Percentiles rank a stretch among this genome's conserved stretches.
These are phyloP conservation scores for Koerneria pararmatus DNA, from an alignment of 2,888 invertebrate species.

Conservation along the genomic window DNA sequence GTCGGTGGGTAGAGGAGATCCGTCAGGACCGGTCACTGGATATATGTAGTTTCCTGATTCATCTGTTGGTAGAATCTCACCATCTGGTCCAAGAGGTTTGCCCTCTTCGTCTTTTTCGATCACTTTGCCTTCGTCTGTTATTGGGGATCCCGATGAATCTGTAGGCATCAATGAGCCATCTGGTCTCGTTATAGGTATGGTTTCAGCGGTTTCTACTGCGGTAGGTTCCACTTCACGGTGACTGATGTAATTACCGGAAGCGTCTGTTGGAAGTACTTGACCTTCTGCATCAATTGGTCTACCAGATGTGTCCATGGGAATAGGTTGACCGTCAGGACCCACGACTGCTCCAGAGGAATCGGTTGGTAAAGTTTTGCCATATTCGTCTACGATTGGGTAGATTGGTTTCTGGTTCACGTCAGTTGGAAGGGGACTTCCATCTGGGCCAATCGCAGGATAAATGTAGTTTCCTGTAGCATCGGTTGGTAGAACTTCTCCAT, in stretches of 20 bases:
- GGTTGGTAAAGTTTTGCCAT: constrained; percentile 28
- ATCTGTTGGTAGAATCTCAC: constrained; percentile 16
- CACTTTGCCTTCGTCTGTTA: constrained; percentile 25
- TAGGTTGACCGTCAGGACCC: constrained; percentile 33
- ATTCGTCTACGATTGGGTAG: constrained; percentile 25
- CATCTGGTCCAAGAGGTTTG: constrained; percentile 13
- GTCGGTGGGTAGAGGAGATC: constrained; percentile 30
- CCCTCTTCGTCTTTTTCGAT: background rate
- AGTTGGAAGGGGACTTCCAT: constrained; percentile 25
- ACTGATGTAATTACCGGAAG: constrained; percentile 30
- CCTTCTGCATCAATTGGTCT: constrained; percentile 27
- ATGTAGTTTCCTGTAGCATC: too few relatives aligned
- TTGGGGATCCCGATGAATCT: constrained; percentile 7
- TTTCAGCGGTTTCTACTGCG: too few relatives aligned
- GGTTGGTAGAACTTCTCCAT: too few relatives aligned
- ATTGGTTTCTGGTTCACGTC: constrained; percentile 18
- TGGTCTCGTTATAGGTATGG: too few relatives aligned
- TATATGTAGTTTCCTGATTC: constrained; percentile 22
- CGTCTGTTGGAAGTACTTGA: constrained; percentile 29
- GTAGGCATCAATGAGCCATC: too few relatives aligned
- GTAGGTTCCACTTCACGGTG: too few relatives aligned
- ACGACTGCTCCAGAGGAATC: constrained; percentile 32
- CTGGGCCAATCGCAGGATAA: constrained; percentile 31
- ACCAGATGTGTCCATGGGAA: constrained; percentile 24
- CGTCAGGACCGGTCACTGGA: constrained; percentile 27